Evolutionary conservation across 2,113 vertebrate species (phyloP).

Genomic region (Pleuronectes platessa): DNA sequence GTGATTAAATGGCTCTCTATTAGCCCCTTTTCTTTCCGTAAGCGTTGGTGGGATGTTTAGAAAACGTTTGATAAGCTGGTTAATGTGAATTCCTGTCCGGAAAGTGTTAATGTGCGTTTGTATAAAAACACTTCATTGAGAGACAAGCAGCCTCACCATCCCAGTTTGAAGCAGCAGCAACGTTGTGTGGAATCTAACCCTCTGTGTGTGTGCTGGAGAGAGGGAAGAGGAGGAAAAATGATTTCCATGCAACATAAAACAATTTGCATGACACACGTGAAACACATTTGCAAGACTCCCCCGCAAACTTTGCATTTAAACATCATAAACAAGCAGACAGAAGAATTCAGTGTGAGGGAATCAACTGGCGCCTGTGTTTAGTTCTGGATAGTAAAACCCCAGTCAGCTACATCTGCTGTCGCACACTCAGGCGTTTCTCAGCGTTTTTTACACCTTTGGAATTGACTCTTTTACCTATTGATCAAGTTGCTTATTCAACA

Average conservation of each 20-base stretch:
- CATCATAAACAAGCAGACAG: slow-evolving; percentile 43
- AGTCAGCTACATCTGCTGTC: background rate
- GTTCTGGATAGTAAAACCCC: background rate
- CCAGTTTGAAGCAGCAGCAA: slow-evolving; percentile 25
- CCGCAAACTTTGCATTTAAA: slow-evolving; percentile 65
- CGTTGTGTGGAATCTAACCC: slow-evolving; percentile 44
- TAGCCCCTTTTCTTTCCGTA: slow-evolving; percentile 45
- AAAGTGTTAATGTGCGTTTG: slow-evolving; percentile 3
- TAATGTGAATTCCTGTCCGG: slow-evolving; percentile 54
- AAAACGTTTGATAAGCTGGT: slow-evolving; percentile 60
- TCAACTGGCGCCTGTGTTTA: slow-evolving; percentile 1
- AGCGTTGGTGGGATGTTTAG: slow-evolving; percentile 50
- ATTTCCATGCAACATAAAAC: slow-evolving; percentile 59
- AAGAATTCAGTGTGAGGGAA: background rate
- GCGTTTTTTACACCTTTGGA: slow-evolving; percentile 36
- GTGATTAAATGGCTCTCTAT: slow-evolving; percentile 69
- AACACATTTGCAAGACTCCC: slow-evolving; percentile 65
- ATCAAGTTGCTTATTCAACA: slow-evolving; percentile 63
- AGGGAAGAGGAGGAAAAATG: slow-evolving; percentile 35
- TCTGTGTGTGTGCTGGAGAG: slow-evolving; percentile 47
- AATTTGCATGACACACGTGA: slow-evolving; percentile 65
- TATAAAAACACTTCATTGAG: background rate
- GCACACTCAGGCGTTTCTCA: background rate
- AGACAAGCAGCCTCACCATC: background rate
- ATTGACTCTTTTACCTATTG: slow-evolving; percentile 34